Percentiles rank a stretch among this genome's conserved stretches.
Conservation (phyloP, 2,888 invertebrate genomes). For the Spilosoma lubricipeda region DNA sequence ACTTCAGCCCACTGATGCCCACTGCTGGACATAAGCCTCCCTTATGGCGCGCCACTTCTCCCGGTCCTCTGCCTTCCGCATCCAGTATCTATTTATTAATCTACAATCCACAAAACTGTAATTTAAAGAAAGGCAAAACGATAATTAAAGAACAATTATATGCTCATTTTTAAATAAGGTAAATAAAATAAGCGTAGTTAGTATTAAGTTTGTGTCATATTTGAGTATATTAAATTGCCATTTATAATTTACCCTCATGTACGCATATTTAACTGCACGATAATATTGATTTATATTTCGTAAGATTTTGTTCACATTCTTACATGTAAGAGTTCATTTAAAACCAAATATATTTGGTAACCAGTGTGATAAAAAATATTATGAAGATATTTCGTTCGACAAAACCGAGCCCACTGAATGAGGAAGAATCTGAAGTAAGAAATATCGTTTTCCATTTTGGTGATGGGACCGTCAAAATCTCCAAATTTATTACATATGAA, state of each 20-base stretch:
- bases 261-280: background rate
- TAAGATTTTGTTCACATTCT: background rate
- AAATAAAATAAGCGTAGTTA: too few relatives aligned
- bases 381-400: constrained; percentile 17
- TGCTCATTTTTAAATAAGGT: too few relatives aligned
- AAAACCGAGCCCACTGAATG: constrained; percentile 30
- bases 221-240: background rate
- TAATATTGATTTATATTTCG: constrained; percentile 1
- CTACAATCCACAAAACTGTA: too few relatives aligned
- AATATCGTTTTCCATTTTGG: constrained; percentile 50
- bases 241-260: background rate
- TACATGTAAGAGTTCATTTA: constrained; percentile 9
- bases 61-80: too few relatives aligned
- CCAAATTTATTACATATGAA: constrained; percentile 50
- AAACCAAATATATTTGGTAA: constrained; percentile 20
- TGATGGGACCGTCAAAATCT: constrained; percentile 45
- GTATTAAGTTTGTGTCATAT: background rate
- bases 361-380: constrained; percentile 19
- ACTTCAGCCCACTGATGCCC: too few relatives aligned
- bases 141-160: too few relatives aligned
- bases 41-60: too few relatives aligned
- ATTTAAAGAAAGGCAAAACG: too few relatives aligned
- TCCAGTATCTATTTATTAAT: too few relatives aligned
- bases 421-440: constrained; percentile 31
- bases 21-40: too few relatives aligned